Evolutionary conservation across 2,888 invertebrate species (phyloP).

Genomic region (Drosophila nr. medialis): DNA sequence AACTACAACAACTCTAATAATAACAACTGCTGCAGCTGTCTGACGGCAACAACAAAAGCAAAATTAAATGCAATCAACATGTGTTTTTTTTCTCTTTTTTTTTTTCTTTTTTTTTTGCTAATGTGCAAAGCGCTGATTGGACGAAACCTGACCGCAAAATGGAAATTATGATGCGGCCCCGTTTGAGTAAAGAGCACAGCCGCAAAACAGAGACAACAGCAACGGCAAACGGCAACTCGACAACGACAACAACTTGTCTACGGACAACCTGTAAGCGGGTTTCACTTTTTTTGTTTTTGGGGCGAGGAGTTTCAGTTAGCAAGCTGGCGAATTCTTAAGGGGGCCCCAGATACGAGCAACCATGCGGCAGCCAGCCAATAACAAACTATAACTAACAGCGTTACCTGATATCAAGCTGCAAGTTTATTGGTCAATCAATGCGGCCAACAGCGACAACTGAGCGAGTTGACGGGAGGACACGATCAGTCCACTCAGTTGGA

Average conservation of each 20-base stretch:
- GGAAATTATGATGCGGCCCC: conserved; percentile 80
- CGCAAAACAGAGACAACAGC: conserved; percentile 44
- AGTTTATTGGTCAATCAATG: conserved; percentile 83
- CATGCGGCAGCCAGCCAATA: conserved; percentile 60
- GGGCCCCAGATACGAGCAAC: conserved; percentile 38
- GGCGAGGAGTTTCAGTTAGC: conserved; percentile 23
- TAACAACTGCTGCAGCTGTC: conserved; percentile 45
- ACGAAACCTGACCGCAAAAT: conserved; percentile 80
- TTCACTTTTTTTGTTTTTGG: conserved; percentile 68
- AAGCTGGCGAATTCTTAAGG: conserved; percentile 46
- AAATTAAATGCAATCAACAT: conserved; percentile 72
- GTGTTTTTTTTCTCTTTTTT: conserved; percentile 53
- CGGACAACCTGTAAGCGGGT: conserved; percentile 53
- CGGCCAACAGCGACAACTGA: conserved; percentile 41
- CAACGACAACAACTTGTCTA: conserved; percentile 60
- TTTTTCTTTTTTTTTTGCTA: conserved; percentile 58
- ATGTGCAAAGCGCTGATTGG: conserved; percentile 82
- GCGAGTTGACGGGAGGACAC: conserved; percentile 45
- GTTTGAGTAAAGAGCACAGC: conserved; percentile 77
- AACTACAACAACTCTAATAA: conserved; percentile 32
- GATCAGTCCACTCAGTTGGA: conserved; percentile 20
- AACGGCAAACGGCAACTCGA: conserved; percentile 28
- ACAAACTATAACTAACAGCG: conserved; percentile 79
- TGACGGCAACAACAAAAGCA: conserved; percentile 73
- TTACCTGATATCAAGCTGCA: conserved; percentile 82